phyloP scores from a whole-genome alignment of 2,888 invertebrate species.

The Scaptomyza parva region DNA sequence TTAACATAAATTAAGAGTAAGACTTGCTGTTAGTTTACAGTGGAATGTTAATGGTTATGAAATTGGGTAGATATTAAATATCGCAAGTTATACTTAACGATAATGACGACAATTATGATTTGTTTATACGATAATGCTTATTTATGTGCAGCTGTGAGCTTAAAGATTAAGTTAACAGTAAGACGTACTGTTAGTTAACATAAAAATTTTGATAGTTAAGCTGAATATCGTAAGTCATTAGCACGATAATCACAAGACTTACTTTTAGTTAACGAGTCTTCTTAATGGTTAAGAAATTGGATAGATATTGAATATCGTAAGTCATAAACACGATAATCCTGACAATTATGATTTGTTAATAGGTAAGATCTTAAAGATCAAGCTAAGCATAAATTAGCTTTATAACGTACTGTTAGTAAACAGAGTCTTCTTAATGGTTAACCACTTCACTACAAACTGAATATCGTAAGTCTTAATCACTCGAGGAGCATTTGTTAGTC shows the following conservation, averaged over 20 bases:
- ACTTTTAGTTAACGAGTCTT: too few species aligned
- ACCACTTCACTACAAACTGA: too few species aligned
- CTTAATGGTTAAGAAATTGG: too few species aligned
- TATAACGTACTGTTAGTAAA: neutral
- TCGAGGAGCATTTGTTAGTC: conserved; percentile 8
- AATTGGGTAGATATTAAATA: too few species aligned
- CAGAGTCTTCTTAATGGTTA: neutral
- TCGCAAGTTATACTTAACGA: too few species aligned
- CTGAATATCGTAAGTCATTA: too few species aligned
- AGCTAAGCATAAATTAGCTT: conserved; percentile 2
- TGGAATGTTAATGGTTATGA: neutral
- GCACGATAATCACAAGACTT: too few species aligned
- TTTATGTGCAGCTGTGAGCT: conserved; percentile 35
- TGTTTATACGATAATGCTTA: conserved; percentile 46
- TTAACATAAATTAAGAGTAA: conserved; percentile 2
- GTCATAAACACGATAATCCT: too few species aligned
- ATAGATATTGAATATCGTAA: too few species aligned
- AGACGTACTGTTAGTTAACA: neutral
- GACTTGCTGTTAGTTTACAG: neutral
- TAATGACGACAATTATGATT: conserved; percentile 45
- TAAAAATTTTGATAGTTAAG: neutral
- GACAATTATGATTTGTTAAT: conserved; percentile 54
- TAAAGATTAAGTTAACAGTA: conserved; percentile 11
- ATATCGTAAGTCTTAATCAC: too few species aligned
- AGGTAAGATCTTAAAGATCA: conserved; percentile 17